Conservation (phyloP, 2,888 invertebrate genomes). For the Marasmarcha lunaedactyla region DNA sequence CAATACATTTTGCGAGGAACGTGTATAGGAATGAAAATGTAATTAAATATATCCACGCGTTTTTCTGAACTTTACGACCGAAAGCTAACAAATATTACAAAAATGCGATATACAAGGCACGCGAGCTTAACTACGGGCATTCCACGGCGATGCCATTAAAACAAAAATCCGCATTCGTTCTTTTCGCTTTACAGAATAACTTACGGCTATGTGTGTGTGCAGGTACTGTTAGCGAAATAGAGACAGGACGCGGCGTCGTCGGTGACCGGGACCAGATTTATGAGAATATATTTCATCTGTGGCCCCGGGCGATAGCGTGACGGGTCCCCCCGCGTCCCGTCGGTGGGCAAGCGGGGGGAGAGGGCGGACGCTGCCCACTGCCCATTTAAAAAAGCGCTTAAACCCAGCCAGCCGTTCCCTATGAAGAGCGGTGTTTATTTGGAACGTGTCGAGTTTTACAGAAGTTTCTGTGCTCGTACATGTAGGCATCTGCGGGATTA, state of each 20-base stretch:
- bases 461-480: no score
- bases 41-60: no score
- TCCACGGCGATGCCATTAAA: background rate
- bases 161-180: background rate
- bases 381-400: constrained; percentile 4
- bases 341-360: background rate
- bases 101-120: no score
- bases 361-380: constrained; percentile 2
- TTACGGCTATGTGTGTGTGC: background rate
- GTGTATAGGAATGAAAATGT: no score
- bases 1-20: no score
- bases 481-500: no score
- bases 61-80: no score
- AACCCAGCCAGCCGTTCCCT: background rate
- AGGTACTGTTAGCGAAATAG: constrained; percentile 3
- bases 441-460: no score
- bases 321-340: constrained; percentile 15
- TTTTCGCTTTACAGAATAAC: constrained; percentile 6
- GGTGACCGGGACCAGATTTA: constrained; percentile 41
- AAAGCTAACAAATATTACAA: no score
- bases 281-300: constrained; percentile 50
- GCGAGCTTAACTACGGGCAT: background rate
- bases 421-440: no score
- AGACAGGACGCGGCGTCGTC: constrained; percentile 1
- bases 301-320: constrained; percentile 30